Conservation (phyloP, 2,797 vertebrate species). For the Hafferia zeledoni region DNA sequence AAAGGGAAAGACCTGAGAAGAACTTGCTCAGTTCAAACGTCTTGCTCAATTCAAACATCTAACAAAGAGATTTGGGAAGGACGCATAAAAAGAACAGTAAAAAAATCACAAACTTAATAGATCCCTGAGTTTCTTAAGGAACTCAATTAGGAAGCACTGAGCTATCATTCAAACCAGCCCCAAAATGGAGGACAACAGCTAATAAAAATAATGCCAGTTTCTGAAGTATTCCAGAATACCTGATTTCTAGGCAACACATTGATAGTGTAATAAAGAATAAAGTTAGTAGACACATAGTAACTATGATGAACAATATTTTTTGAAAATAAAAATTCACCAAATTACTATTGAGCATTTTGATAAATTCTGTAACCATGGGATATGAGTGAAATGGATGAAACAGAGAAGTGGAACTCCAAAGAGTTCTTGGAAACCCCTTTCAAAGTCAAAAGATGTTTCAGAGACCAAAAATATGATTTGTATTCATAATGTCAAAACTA, state of each 20-base stretch:
- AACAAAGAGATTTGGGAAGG: background rate
- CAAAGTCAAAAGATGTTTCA: background rate
- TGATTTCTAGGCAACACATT: background rate
- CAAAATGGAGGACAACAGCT: background rate
- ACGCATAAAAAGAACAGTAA: background rate
- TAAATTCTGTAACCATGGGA: background rate
- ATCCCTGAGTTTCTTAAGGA: background rate
- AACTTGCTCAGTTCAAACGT: background rate
- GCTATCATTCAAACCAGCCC: background rate
- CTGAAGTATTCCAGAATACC: background rate
- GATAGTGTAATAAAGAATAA: background rate
- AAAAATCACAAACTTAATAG: background rate
- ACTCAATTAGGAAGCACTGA: background rate
- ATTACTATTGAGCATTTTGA: background rate
- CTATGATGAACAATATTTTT: background rate
- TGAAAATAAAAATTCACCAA: background rate
- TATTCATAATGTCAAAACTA: background rate
- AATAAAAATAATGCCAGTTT: background rate
- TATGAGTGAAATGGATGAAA: background rate
- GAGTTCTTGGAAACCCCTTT: background rate
- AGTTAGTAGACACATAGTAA: background rate
- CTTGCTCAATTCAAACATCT: background rate
- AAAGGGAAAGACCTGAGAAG: background rate
- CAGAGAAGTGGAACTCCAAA: background rate
- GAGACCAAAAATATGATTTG: background rate